Conservation (phyloP, 2,888 invertebrate genomes). For the Ditula angustiorana region DNA sequence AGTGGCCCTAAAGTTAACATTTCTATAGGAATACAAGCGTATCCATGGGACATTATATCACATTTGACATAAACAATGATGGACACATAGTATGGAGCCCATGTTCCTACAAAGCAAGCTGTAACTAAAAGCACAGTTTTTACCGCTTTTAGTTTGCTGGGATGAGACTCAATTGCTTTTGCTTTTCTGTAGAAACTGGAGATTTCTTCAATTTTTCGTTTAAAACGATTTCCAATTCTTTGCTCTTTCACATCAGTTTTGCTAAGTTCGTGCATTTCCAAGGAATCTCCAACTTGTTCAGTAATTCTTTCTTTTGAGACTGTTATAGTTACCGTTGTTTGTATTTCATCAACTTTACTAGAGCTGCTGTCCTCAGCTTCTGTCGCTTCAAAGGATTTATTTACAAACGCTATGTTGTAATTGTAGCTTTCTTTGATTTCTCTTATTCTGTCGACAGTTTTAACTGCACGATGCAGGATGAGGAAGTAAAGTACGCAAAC, state of each 20-base stretch:
- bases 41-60: constrained; percentile 66
- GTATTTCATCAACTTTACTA: constrained; percentile 47
- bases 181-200: constrained; percentile 48
- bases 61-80: constrained; percentile 81
- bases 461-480: constrained; percentile 82
- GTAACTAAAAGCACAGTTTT: constrained; percentile 86
- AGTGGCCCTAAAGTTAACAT: constrained; percentile 84
- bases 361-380: constrained; percentile 48
- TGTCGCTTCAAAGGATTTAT: constrained; percentile 55
- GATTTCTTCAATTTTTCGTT: constrained; percentile 47
- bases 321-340: constrained; percentile 53
- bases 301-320: constrained; percentile 51
- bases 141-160: constrained; percentile 84
- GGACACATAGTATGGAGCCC: constrained; percentile 85
- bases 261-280: constrained; percentile 47
- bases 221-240: constrained; percentile 41
- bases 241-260: constrained; percentile 45
- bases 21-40: constrained; percentile 76
- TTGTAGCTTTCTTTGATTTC: constrained; percentile 61
- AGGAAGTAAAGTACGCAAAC: constrained; percentile 80
- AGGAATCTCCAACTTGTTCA: constrained; percentile 40
- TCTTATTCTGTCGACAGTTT: constrained; percentile 77
- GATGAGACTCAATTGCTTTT: constrained; percentile 52
- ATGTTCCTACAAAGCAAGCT: constrained; percentile 83
- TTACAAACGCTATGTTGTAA: constrained; percentile 52